phyloP scores from a whole-genome alignment of 2,888 invertebrate genomes.

The Chaitophorus viminalis region DNA sequence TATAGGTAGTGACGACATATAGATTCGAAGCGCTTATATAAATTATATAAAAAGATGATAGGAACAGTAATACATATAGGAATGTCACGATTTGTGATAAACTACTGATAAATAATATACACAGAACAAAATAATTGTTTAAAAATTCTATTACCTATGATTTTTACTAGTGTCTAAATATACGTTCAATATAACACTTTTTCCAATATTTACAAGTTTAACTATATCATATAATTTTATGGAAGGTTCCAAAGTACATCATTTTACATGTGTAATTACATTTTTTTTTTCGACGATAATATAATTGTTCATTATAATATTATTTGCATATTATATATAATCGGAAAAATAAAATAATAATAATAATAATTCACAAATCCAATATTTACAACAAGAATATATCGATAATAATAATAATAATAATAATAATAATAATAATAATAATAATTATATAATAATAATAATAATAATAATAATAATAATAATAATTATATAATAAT shows the following conservation, averaged over 20 bases:
- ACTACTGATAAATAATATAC: neutral
- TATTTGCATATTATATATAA: constrained; percentile 42
- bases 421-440: constrained; percentile 45
- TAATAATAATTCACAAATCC: constrained; percentile 59
- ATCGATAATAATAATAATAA: constrained; percentile 31
- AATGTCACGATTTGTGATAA: neutral
- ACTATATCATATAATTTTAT: constrained; percentile 50
- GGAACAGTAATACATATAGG: neutral
- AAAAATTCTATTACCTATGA: constrained; percentile 60
- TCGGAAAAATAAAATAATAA: constrained; percentile 35
- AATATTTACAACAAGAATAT: constrained; percentile 42
- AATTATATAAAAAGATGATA: too few relatives aligned
- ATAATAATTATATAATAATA: constrained; percentile 48
- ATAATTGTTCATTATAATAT: constrained; percentile 38
- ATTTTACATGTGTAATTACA: constrained; percentile 53
- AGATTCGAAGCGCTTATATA: too few relatives aligned
- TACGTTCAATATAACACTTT: constrained; percentile 56
- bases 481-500: constrained; percentile 40
- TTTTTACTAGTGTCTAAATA: constrained; percentile 54
- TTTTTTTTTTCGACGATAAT: neutral
- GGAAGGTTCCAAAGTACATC: constrained; percentile 59
- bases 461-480: constrained; percentile 39
- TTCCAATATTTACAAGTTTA: constrained; percentile 59
- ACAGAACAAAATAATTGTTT: constrained; percentile 20
- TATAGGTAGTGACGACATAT: too few relatives aligned